These are phyloP conservation scores for pig (Sus scrofa) DNA, from an alignment of 2,113 vertebrate genomes.

Conservation along the genomic window T2T-Sscrofa CM000817.6:127721001-127721500, in stretches of 20 bases:
- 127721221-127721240: neutral
- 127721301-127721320: neutral
- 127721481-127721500: neutral
- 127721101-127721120: neutral
- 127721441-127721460: neutral
- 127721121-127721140: neutral
- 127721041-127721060: neutral
- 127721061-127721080: accelerated
- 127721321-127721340: neutral
- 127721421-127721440: neutral
- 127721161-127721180: neutral
- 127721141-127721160: neutral
- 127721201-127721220: neutral
- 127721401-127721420: neutral
- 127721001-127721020: neutral
- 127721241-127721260: neutral
- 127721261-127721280: neutral
- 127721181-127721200: neutral
- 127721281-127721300: neutral
- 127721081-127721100: neutral
- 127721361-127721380: neutral
- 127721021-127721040: accelerated
- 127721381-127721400: too few species aligned
- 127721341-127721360: neutral
- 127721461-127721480: neutral